Evolutionary conservation across 2,888 invertebrate genomes (phyloP), one percentile per base, ranked within the genome.

Genomic region (Drosophila kanekoi): DNA sequence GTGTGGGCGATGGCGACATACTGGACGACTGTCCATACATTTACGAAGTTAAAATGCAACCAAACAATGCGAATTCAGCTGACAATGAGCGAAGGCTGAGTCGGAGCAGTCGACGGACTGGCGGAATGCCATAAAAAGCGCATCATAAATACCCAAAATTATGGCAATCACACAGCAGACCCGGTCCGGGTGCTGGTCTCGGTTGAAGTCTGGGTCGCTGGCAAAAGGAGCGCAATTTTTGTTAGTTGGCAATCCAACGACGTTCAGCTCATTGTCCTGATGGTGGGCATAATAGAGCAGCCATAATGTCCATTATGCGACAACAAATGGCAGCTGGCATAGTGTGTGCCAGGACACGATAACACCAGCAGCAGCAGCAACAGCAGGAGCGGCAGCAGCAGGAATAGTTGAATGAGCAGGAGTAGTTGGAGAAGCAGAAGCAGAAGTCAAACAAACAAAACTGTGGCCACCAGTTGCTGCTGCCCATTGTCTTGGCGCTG

Each of bases 221-320:
- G 33, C 48, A 43, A 43, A 62, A 77, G 57, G 66, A 45, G 62
- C 38, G 47, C 47, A 63, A 63, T 45, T 65, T 66, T 63, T 52
- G 71, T 23, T 71, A 62, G 72, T 71, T 71, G 62, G 47, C 75
- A 65, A 75, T 66, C 62, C 75, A 66, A 72, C 56, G 64, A 57
- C 38, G 72, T 62, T 33, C 37, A 14, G 49, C 54, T 65, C 79
- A 87, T 85, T 85, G 89, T 89, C 68, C 76, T 47, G 32, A 14
- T 43, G 68, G 57, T 53, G 68, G 68, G 62, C 73, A 85, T 82
- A 84, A 92, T 91, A 88, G 90, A 68, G 82, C 65, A 83, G 56
- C 73, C 90, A 89, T 92, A 90, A 92, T 91, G 91, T 89, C 91
- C 92, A 91, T 92, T 92, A 92, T 91, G 87, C 85, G 91, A 89